Evolutionary conservation across 2,797 vertebrate genomes (phyloP).

Genomic region (Danio aesculapii): DNA sequence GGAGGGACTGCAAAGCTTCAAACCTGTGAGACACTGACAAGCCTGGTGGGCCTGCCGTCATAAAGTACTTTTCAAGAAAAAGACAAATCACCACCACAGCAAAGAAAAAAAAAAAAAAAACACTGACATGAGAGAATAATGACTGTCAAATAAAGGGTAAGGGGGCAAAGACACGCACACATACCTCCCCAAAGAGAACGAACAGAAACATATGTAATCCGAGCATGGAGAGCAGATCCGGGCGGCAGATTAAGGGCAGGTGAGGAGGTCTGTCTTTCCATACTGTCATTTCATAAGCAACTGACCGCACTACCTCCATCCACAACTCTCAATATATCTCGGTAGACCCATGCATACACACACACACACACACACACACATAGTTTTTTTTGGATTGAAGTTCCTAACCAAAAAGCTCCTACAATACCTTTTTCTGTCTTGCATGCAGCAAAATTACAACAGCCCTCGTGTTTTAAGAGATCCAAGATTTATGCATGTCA

Average conservation of each 20-base stretch:
- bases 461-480: slow-evolving; percentile 51
- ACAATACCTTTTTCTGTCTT: not conserved
- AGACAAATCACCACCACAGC: slow-evolving; percentile 46
- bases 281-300: slow-evolving; percentile 50
- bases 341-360: not conserved
- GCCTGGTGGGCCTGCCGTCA: slow-evolving; percentile 33
- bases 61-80: slow-evolving; percentile 50
- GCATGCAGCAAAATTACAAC: slow-evolving; percentile 4
- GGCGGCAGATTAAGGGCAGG: slow-evolving; percentile 61
- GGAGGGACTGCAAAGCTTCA: slow-evolving; percentile 46
- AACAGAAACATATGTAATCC: slow-evolving; percentile 48
- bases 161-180: slow-evolving; percentile 4
- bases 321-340: slow-evolving; percentile 61
- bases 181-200: slow-evolving; percentile 29
- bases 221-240: slow-evolving; percentile 51
- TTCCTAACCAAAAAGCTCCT: not conserved
- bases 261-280: slow-evolving; percentile 56
- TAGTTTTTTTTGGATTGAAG: not conserved
- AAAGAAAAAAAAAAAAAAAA: no score
- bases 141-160: slow-evolving; percentile 42
- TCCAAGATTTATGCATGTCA: slow-evolving; percentile 54
- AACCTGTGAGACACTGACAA: slow-evolving; percentile 41
- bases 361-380: not conserved
- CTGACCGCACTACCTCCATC: slow-evolving; percentile 51
- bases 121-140: slow-evolving; percentile 48